A percentile compares a stretch with the other conserved stretches of the same genome.
phyloP scores from a whole-genome alignment of 92 coral and sea anemone species.

The Palythoa grandiflora region DNA sequence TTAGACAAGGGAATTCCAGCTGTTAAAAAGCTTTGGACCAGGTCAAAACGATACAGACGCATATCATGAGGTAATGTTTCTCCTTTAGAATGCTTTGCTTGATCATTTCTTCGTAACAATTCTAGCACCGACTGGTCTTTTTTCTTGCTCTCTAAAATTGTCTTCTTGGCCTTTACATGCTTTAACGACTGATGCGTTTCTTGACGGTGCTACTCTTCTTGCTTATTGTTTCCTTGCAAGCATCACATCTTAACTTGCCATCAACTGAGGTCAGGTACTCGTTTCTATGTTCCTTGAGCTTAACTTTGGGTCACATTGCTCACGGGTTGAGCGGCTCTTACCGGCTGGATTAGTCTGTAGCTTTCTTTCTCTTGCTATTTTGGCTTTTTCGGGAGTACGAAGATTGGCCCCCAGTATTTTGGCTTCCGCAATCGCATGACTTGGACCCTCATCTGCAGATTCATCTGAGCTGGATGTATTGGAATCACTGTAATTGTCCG shows the following conservation, averaged over 20 bases:
- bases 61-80: constrained; percentile 52
- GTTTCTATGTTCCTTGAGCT: constrained; percentile 53
- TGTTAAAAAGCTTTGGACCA: constrained; percentile 48
- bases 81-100: constrained; percentile 48
- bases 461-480: constrained; percentile 26
- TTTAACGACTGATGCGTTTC: constrained; percentile 45
- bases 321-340: constrained; percentile 62
- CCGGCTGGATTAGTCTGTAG: constrained; percentile 51
- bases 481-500: constrained; percentile 42
- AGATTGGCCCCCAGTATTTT: constrained; percentile 10
- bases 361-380: constrained; percentile 49
- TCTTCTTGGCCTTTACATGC: constrained; percentile 52
- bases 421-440: constrained; percentile 24
- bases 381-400: constrained; percentile 33
- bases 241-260: constrained; percentile 46
- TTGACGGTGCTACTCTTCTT: constrained; percentile 46
- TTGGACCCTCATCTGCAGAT: constrained; percentile 37
- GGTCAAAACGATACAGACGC: constrained; percentile 50
- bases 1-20: constrained; percentile 61
- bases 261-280: constrained; percentile 52
- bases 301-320: constrained; percentile 53
- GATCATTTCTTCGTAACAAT: constrained; percentile 58
- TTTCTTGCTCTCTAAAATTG: constrained; percentile 49
- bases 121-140: constrained; percentile 53
- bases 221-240: not conserved